Percentiles rank a stretch among this genome's conserved stretches.
phyloP scores from a whole-genome alignment of 2,113 vertebrate genomes.

The Gymnocephalus cernua region DNA sequence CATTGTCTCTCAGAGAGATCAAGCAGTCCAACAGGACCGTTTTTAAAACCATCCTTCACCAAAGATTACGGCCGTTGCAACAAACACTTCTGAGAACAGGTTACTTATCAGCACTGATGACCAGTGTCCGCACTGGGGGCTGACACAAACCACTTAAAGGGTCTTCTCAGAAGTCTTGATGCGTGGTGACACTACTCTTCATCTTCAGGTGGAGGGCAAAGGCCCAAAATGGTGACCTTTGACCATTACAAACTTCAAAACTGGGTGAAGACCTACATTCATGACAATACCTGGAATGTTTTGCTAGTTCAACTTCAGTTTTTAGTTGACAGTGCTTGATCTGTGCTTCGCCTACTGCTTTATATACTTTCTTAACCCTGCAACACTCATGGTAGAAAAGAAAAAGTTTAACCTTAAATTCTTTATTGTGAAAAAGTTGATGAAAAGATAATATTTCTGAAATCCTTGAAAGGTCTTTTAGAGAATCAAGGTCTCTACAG shows the following conservation, averaged over 20 bases:
- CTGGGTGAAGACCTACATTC: neutral
- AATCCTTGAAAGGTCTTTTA: neutral
- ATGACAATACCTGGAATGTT: neutral
- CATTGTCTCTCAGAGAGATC: conserved; percentile 49
- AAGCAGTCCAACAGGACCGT: conserved; percentile 9
- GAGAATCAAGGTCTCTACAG: neutral
- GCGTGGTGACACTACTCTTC: neutral
- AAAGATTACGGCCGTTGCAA: conserved; percentile 32
- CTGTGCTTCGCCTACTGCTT: neutral
- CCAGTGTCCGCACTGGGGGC: neutral
- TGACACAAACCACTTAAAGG: conserved; percentile 16
- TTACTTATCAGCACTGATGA: conserved; percentile 44
- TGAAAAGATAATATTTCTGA: neutral
- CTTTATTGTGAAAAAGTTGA: neutral
- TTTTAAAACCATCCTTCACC: conserved; percentile 49
- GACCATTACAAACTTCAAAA: conserved; percentile 6
- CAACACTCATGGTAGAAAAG: neutral
- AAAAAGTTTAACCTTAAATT: neutral
- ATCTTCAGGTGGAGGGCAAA: neutral
- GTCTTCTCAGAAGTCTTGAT: neutral
- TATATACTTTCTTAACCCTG: neutral
- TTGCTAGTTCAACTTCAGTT: neutral
- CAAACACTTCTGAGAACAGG: conserved; percentile 4
- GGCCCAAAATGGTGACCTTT: neutral
- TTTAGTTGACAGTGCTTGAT: neutral